Conservation (phyloP, 2,888 invertebrate genomes). For the Hyalella azteca region DNA sequence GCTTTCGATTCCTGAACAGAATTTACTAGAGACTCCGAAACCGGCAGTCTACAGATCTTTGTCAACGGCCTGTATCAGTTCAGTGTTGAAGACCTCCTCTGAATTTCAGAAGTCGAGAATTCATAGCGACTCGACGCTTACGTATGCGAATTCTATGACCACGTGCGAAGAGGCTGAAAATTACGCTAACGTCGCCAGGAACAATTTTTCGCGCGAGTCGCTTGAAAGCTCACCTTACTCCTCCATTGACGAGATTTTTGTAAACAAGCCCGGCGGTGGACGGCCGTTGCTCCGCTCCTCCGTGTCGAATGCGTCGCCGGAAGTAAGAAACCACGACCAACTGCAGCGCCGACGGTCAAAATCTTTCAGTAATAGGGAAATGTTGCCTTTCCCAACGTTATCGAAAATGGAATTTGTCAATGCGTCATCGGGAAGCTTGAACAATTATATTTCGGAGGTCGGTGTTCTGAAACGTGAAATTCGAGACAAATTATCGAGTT, state of each 20-base stretch:
- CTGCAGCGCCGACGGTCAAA: slow-evolving; percentile 10
- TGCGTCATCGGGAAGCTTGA: no score
- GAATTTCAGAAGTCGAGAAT: not conserved
- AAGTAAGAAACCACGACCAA: not conserved
- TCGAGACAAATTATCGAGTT: no score
- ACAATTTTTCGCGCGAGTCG: no score
- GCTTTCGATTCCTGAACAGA: not conserved
- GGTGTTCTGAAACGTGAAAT: no score
- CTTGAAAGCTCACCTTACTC: not conserved
- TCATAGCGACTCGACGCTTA: not conserved
- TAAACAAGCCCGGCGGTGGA: not conserved
- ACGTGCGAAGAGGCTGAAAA: no score
- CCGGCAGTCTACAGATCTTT: slow-evolving; percentile 26
- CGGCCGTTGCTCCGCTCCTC: not conserved
- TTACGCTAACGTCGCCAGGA: no score
- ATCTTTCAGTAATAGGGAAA: no score
- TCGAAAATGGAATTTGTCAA: no score
- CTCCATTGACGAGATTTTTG: not conserved
- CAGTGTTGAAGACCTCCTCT: not conserved
- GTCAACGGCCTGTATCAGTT: slow-evolving; percentile 33
- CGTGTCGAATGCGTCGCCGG: not conserved
- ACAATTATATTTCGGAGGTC: no score
- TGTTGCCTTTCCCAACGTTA: no score
- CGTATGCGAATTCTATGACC: not conserved
- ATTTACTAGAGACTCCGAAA: not conserved